These are phyloP conservation scores for Thalassophryne amazonica DNA, from an alignment of 2,797 vertebrate species.

Conservation along the genomic window DNA sequence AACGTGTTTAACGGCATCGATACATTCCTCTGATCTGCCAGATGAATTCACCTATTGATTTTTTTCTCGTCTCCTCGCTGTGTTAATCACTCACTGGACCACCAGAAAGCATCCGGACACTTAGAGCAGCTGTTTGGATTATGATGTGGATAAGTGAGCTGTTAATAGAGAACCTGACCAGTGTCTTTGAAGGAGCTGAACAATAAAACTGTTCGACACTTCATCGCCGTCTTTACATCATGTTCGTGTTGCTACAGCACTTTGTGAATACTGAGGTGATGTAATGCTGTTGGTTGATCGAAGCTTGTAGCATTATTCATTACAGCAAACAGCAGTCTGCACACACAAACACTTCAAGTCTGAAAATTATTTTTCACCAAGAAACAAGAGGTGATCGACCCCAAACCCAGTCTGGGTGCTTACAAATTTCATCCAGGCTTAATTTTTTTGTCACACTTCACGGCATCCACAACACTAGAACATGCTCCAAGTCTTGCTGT, in stretches of 20 bases:
- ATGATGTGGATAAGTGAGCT: slow-evolving; percentile 12
- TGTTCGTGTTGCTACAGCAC: not conserved
- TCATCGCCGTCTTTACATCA: not conserved
- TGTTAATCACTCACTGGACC: slow-evolving; percentile 43
- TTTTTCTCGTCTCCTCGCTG: slow-evolving; percentile 12
- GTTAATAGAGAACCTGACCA: not conserved
- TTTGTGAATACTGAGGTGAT: no score
- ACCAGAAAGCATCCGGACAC: slow-evolving; percentile 15
- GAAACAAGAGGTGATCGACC: no score
- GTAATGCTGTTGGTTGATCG: no score
- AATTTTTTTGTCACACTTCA: no score
- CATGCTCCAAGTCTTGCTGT: no score
- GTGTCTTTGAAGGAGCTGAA: not conserved
- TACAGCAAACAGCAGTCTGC: no score
- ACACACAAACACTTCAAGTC: no score
- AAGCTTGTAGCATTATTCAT: no score
- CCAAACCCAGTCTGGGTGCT: no score
- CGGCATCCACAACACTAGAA: no score
- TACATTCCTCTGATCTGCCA: slow-evolving; percentile 53
- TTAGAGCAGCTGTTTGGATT: slow-evolving; percentile 15
- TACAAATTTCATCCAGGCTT: no score
- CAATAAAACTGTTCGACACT: not conserved
- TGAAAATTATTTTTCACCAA: no score
- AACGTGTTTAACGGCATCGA: slow-evolving; percentile 61
- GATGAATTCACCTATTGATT: slow-evolving; percentile 69